Percentiles rank a stretch among this genome's conserved stretches.
Conservation (phyloP, 2,113 vertebrate species). For the Pithys albifrons region DNA sequence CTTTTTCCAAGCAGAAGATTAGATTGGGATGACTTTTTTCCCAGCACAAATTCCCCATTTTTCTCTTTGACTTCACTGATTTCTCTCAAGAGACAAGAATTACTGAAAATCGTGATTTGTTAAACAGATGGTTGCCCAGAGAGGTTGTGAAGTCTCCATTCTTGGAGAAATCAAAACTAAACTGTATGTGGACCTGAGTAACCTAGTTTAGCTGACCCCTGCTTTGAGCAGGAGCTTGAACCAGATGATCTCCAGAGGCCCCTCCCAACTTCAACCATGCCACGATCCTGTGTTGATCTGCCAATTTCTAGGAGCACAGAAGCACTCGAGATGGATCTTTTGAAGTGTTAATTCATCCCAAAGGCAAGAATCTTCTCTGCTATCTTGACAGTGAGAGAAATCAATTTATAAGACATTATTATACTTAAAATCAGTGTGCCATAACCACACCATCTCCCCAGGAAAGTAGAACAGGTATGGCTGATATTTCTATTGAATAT, state of each 20-base stretch:
- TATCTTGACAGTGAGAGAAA: neutral
- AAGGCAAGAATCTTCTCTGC: neutral
- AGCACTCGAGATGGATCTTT: neutral
- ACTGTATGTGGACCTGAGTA: neutral
- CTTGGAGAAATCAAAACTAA: neutral
- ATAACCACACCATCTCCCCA: neutral
- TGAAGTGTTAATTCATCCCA: neutral
- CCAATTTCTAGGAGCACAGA: neutral
- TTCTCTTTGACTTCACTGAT: neutral
- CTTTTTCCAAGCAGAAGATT: neutral
- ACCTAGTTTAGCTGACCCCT: neutral
- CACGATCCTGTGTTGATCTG: neutral
- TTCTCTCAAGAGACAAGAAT: neutral
- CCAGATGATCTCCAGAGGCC: neutral
- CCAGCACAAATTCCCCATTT: neutral
- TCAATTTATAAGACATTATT: neutral
- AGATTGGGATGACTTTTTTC: neutral
- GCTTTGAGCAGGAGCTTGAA: neutral
- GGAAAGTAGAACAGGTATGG: neutral
- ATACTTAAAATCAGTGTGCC: neutral
- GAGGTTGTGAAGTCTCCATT: neutral
- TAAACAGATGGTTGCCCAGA: neutral
- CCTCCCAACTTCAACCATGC: neutral
- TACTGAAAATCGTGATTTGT: neutral
- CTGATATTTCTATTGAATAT: neutral